Evolutionary conservation across 2,888 invertebrate genomes (phyloP), one percentile per base, ranked within the genome.

Genomic region (Parnassius orleans): DNA sequence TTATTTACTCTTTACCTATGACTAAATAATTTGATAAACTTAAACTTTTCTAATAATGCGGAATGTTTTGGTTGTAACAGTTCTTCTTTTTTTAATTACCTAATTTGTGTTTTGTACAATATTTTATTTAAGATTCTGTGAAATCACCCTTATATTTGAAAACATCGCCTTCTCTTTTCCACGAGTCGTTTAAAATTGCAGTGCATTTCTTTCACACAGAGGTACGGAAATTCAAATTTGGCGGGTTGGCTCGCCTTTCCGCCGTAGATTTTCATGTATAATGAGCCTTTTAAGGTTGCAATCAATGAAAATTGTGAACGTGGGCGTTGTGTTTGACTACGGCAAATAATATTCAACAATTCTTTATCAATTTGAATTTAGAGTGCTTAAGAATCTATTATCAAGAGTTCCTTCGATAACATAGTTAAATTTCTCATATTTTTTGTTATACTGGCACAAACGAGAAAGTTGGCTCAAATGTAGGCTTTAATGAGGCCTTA

Each of bases 151-250:
- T 59, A 63, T 24, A 47, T 77, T 82, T 83, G 75, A 64, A 65
- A 68, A 69, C 10, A 7, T 33, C 19, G 10, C 46, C 53, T 11
- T 69, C 71, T n/a, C 67, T 54, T 53, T 70, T 64, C 1, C 46
- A 9, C 50, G 1, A 42, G 9, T 12, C 10, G 72, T 77, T 78
- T 75, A 78, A 80, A 41, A 19, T 43, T 5, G 9, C 75, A 80
- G 78, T 79, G 63, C 64, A 42, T 85, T 83, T 68, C 79, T 64
- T 66, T 66, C 70, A 63, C 57, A 77, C 80, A 2, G 75, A 78
- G 86, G 84, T 85, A 81, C 87, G 90, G 91, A 91, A 90, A 90
- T 90, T 90, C 82, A 84, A 88, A 90, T 91, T 90, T 87, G 77
- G 74, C 80, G 83, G 82, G 83, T 83, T 78, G 78, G 84, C 84